Percentiles rank a stretch among this genome's conserved stretches.
phyloP scores from a whole-genome alignment of 2,888 invertebrate species.

The Lymantria dispar region DNA sequence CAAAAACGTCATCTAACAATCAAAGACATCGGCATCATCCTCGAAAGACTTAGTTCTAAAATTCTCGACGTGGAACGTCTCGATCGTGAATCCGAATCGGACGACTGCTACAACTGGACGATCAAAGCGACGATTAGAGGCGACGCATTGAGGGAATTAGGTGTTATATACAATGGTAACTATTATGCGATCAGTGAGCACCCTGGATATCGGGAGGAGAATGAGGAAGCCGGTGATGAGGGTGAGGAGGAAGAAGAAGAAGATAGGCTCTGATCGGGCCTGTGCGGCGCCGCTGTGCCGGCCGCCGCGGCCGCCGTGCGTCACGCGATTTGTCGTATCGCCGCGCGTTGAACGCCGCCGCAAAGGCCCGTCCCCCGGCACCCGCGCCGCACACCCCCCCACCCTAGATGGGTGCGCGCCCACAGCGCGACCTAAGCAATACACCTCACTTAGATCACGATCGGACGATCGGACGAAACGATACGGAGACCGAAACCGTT shows the following conservation, averaged over 20 bases:
- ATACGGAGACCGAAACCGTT: slow-evolving; percentile 5
- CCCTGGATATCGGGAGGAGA: slow-evolving; percentile 95
- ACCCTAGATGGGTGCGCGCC: slow-evolving; percentile 12
- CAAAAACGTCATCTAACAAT: slow-evolving; percentile 96
- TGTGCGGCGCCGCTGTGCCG: slow-evolving; percentile 78
- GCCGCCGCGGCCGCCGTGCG: slow-evolving; percentile 70
- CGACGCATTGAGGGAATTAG: slow-evolving; percentile 94
- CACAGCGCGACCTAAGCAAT: slow-evolving; percentile 29
- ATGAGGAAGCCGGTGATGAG: slow-evolving; percentile 92
- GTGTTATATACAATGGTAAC: slow-evolving; percentile 97
- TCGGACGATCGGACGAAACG: slow-evolving; percentile 19
- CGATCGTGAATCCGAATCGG: slow-evolving; percentile 95
- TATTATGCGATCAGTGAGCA: slow-evolving; percentile 97
- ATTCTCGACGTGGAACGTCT: slow-evolving; percentile 96
- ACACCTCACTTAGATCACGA: slow-evolving; percentile 25
- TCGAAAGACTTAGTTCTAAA: slow-evolving; percentile 95
- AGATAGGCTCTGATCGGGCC: slow-evolving; percentile 84
- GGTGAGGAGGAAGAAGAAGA: slow-evolving; percentile 92
- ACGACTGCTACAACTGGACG: slow-evolving; percentile 98
- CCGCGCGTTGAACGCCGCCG: slow-evolving; percentile 55
- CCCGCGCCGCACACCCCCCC: slow-evolving; percentile 12
- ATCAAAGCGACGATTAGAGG: slow-evolving; percentile 97
- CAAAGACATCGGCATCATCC: slow-evolving; percentile 97
- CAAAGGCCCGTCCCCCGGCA: slow-evolving; percentile 21
- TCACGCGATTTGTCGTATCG: slow-evolving; percentile 65